Evolutionary conservation across 2,113 vertebrate species (phyloP).

Genomic region (Limanda limanda): DNA sequence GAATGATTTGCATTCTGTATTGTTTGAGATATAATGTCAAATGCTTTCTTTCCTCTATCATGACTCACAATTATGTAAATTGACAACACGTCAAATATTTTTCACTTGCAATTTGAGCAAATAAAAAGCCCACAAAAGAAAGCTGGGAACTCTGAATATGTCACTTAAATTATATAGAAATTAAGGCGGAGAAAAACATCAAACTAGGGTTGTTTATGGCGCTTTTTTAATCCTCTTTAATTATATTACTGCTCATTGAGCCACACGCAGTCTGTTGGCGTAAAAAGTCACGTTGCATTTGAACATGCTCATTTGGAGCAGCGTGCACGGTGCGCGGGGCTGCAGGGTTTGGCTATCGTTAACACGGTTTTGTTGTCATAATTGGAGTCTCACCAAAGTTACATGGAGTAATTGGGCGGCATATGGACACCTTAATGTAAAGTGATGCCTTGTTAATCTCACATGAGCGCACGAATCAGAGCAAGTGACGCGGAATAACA

Average conservation of each 20-base stretch:
- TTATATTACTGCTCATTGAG: not conserved
- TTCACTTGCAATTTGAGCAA: not conserved
- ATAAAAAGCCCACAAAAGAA: not conserved
- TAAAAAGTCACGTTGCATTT: constrained; percentile 25
- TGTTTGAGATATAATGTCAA: not conserved
- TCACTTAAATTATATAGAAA: not conserved
- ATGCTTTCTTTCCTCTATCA: no score
- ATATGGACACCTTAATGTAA: constrained; percentile 79
- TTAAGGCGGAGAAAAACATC: not conserved
- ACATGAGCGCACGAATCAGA: constrained; percentile 76
- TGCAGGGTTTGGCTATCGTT: constrained; percentile 60
- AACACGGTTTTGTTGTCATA: constrained; percentile 65
- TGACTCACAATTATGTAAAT: not conserved
- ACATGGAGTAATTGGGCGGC: constrained; percentile 71
- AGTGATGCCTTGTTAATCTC: constrained; percentile 74
- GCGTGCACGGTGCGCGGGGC: not conserved
- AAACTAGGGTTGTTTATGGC: not conserved
- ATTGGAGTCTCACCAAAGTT: constrained; percentile 73
- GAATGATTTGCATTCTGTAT: not conserved
- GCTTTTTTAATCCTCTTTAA: not conserved
- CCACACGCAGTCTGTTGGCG: not conserved
- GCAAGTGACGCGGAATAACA: constrained; percentile 80
- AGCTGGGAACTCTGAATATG: not conserved
- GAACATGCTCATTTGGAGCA: constrained; percentile 22
- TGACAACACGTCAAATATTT: not conserved